Evolutionary conservation across 2,888 invertebrate species (phyloP), one percentile per base, ranked within the genome.

Genomic region (Bedellia somnulentella): DNA sequence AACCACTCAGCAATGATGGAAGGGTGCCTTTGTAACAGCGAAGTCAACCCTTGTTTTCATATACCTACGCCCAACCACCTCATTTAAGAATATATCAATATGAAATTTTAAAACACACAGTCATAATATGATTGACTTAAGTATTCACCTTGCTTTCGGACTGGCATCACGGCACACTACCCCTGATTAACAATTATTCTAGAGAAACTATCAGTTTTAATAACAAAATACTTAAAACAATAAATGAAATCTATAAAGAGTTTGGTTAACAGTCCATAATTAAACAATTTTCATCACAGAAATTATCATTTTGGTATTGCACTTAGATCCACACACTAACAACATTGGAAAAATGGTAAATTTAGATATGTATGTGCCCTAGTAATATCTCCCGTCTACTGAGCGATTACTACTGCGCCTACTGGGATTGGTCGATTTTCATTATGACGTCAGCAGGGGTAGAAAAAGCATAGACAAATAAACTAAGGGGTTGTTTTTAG

Each of bases 131-230:
- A n/a, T n/a, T n/a, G n/a, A n/a, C n/a, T n/a, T n/a, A n/a, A n/a
- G n/a, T n/a, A n/a, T n/a, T n/a, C n/a, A n/a, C 85, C 85, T 83
- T 85, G 85, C 79, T 85, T 85, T 66, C 84, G 82, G 66, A 85
- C 85, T 64, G 85, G 85, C 85, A 85, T 85, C 71, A 70, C 75
- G 73, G 61, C 60, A 62, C 70, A n/a, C n/a, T 71, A 71, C 71
- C 73, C 67, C 64, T 57, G 58, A 61, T 57, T n/a, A n/a, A 59
- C 30, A 24, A 24, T 29, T 58, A 61, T 59, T 62, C 55, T 52
- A 54, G 54, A 54, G 57, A 60, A 61, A 58, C 51, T 62, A 60
- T 51, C 52, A 51, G 57, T 48, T 29, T 46, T 15, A 24, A 24
- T 22, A 30, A 36, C 40, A 55, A 58, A 64, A 59, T 49, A n/a